Conservation (phyloP, 2,888 invertebrate genomes). For the Drepana falcataria region DNA sequence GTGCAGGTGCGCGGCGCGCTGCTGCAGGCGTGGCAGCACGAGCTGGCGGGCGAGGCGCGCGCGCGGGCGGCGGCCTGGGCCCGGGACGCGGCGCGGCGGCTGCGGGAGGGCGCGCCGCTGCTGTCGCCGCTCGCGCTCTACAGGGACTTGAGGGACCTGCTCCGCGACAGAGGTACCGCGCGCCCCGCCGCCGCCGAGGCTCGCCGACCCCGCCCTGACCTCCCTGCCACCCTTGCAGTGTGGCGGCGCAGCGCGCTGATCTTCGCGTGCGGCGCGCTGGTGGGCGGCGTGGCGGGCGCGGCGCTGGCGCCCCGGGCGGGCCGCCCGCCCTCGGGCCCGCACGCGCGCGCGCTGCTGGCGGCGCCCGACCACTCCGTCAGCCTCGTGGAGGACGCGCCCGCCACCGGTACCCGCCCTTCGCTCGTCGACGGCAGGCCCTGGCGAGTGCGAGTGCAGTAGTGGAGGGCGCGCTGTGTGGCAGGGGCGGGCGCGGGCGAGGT, state of each 20-base stretch:
- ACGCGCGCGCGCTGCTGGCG: constrained; percentile 59
- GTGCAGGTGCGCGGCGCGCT: constrained; percentile 50
- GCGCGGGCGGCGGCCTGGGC: constrained; percentile 50
- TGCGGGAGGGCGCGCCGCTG: constrained; percentile 59
- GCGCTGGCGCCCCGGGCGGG: constrained; percentile 51
- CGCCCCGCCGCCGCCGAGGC: too few species aligned
- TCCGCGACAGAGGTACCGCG: constrained; percentile 58
- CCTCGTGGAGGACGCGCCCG: constrained; percentile 62
- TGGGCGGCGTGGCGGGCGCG: constrained; percentile 42
- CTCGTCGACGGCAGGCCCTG: not conserved
- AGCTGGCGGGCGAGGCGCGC: constrained; percentile 55
- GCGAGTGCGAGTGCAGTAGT: not conserved
- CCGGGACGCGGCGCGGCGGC: constrained; percentile 46
- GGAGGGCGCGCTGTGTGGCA: constrained; percentile 12
- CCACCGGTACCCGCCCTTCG: constrained; percentile 38
- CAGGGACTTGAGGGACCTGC: constrained; percentile 54
- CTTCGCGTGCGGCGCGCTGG: constrained; percentile 51
- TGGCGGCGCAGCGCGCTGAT: constrained; percentile 69
- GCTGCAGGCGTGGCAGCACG: constrained; percentile 59
- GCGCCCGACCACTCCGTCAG: constrained; percentile 62
- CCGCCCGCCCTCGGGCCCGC: constrained; percentile 43
- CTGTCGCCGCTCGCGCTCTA: constrained; percentile 61
- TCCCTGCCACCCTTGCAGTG: too few species aligned
- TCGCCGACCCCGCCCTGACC: too few species aligned
- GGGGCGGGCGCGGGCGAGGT: constrained; percentile 60